Base-by-base conservation (phyloP, 2,113 vertebrate species). In the Sarotherodon lohbergeri region DNA sequence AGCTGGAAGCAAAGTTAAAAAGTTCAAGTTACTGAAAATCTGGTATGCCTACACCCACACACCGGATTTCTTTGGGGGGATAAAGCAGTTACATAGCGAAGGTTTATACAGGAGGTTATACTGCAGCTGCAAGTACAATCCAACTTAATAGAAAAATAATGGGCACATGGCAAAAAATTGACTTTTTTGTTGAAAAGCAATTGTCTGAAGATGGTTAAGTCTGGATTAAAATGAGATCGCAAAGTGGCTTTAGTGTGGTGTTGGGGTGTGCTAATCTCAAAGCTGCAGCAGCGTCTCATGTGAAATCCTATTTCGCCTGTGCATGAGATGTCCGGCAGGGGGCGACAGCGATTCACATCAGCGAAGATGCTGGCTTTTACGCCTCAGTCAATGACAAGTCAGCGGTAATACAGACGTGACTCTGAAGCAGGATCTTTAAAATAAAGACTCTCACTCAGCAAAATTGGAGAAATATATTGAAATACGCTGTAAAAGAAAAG, bases 321-420 rank as follows among this genome's bases (percentile, higher is more conserved):
- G 29, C n/a, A 63, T 12, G 59, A 4, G 16, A 1, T 1, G 4
- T 50, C 89, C 94, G 82, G 48, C 19, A 94, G 94, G 54, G 71
- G 92, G 90, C 91, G 63, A 46, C 84, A 92, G 12, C 7, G 6
- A 14, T 7, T 86, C 82, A 6, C 17, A 50, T 13, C 9, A 9
- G 29, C 2, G 46, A 22, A 7, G 79, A 66, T 39, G 3, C 5
- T 71, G 2, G 8, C 6, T 5, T 12, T 17, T 7, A 39, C 9
- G 14, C 79, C 61, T 78, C 76, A 54, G 34, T 34, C 79, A 11
- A 9, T 17, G 11, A 84, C 61, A 90, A 91, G 34, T 6, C 8
- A 34, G 34, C 22, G 3, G 22, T 1, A 63, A 41, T 12, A 0
- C 5, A 5, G 11, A 9, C 32, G 14, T 9, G 16, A 13, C 1